Conservation (phyloP, 2,888 invertebrate genomes). For the Drosophila antonietae region DNA sequence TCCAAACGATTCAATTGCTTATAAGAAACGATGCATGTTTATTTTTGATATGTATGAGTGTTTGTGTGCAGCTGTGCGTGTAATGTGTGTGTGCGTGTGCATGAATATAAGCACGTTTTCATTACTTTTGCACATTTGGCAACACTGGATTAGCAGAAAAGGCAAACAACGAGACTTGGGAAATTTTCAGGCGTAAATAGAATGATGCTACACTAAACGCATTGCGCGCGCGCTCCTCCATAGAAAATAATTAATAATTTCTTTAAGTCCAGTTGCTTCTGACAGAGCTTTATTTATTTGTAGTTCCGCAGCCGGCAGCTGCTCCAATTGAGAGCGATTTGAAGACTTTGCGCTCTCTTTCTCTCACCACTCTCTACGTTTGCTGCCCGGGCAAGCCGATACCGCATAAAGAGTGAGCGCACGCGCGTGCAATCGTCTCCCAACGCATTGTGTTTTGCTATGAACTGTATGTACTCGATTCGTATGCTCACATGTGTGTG, state of each 20-base stretch:
- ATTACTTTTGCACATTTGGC: conserved; percentile 27
- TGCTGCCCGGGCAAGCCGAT: conserved; percentile 57
- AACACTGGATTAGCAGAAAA: conserved; percentile 39
- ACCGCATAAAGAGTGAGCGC: conserved; percentile 56
- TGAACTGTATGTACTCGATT: conserved; percentile 3
- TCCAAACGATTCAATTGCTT: not conserved
- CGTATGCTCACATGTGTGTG: conserved; percentile 16
- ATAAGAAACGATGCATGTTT: conserved; percentile 4
- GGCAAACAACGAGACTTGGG: conserved; percentile 10
- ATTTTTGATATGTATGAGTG: conserved; percentile 6
- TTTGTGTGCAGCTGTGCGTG: conserved; percentile 1
- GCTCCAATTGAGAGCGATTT: conserved; percentile 42
- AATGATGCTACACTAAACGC: conserved; percentile 27
- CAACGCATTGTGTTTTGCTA: conserved; percentile 52
- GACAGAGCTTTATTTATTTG: conserved; percentile 37
- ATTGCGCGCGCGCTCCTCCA: conserved; percentile 36
- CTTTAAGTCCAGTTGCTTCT: conserved; percentile 20
- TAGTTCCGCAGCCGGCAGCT: conserved; percentile 56
- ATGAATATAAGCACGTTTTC: conserved; percentile 30
- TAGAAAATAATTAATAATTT: conserved; percentile 41
- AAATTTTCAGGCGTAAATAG: conserved; percentile 36
- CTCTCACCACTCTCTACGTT: conserved; percentile 8
- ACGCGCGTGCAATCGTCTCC: conserved; percentile 53
- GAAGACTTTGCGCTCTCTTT: conserved; percentile 17
- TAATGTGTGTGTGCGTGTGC: conserved; percentile 1